Evolutionary conservation across 2,888 invertebrate genomes (phyloP).

Genomic region (Fragum sueziense): DNA sequence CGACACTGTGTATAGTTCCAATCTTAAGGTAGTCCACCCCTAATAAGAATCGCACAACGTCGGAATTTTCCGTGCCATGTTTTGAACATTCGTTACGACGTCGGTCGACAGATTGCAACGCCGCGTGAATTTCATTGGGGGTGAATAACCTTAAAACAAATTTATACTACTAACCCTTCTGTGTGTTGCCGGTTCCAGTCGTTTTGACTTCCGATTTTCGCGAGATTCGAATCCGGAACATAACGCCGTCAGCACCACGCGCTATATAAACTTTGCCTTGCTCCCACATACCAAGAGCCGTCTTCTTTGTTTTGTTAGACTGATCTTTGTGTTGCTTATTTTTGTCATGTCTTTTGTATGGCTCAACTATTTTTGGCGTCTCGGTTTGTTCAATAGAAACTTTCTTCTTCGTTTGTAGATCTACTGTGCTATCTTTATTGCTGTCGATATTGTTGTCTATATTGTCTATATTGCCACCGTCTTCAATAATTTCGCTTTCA

Average conservation of each 20-base stretch:
- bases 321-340: constrained; percentile 28
- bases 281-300: constrained; percentile 16
- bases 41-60: too few relatives aligned
- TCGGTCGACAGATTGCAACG: too few relatives aligned
- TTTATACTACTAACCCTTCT: too few relatives aligned
- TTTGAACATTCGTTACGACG: too few relatives aligned
- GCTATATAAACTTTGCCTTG: constrained; percentile 47
- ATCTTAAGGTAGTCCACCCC: too few relatives aligned
- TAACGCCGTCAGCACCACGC: constrained; percentile 40
- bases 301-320: constrained; percentile 21
- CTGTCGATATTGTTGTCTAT: not conserved
- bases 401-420: constrained; percentile 11
- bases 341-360: constrained; percentile 6
- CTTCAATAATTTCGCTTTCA: constrained; percentile 45
- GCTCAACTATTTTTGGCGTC: not conserved
- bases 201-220: not conserved
- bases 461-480: not conserved
- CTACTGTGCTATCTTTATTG: too few relatives aligned
- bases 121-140: too few relatives aligned
- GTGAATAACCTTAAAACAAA: too few relatives aligned
- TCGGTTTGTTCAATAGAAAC: not conserved
- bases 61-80: too few relatives aligned
- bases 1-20: too few relatives aligned
- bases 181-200: not conserved
- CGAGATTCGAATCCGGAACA: constrained; percentile 44